Conservation (phyloP, 2,797 vertebrate species). For the Rhyacichthys aspro region DNA sequence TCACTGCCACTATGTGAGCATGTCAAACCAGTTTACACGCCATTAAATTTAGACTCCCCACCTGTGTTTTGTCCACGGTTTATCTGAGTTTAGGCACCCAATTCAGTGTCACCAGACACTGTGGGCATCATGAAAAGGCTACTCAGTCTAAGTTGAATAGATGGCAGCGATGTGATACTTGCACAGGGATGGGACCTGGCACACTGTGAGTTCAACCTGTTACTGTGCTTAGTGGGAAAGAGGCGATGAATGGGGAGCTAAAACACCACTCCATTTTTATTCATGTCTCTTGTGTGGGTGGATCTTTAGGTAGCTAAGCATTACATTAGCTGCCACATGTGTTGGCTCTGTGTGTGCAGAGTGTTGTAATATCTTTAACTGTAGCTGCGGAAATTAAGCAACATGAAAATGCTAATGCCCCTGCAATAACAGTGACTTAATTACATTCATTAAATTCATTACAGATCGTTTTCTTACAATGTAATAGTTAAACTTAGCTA, state of each 20-base stretch:
- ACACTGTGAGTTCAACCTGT: conserved; percentile 3
- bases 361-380: not conserved
- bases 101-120: conserved; percentile 35
- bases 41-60: no score
- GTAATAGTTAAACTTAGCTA: no score
- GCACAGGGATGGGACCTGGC: conserved; percentile 18
- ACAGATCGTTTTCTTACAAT: no score
- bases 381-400: not conserved
- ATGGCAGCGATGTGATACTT: conserved; percentile 47
- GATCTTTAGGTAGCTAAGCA: not conserved
- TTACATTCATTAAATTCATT: no score
- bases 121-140: conserved; percentile 30
- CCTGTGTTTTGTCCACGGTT: not conserved
- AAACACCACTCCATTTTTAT: not conserved
- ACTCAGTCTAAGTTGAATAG: conserved; percentile 36
- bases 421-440: no score
- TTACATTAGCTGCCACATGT: no score
- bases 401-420: no score
- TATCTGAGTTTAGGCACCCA: not conserved
- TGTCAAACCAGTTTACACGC: conserved; percentile 10
- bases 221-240: conserved; percentile 13
- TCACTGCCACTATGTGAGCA: not conserved
- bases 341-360: no score
- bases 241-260: conserved; percentile 4
- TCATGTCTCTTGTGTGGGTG: not conserved